Percentiles rank a stretch among this genome's conserved stretches.
These are phyloP conservation scores for Istiophorus platypterus DNA, from an alignment of 2,113 vertebrate genomes.

Conservation along the genomic window DNA sequence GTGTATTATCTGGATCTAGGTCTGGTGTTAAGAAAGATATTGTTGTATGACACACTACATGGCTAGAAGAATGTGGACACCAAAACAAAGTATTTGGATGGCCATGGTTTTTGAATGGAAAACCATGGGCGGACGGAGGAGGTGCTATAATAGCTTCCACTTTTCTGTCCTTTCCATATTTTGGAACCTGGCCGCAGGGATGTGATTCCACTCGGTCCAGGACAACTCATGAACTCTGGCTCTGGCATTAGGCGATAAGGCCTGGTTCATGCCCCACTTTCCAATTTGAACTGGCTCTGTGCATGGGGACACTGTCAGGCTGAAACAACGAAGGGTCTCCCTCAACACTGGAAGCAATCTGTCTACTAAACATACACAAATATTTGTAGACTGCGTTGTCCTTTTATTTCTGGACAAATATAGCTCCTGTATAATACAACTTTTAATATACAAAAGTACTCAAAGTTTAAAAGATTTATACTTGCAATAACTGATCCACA, in stretches of 20 bases:
- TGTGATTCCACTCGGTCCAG: background rate
- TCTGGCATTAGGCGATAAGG: background rate
- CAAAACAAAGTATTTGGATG: background rate
- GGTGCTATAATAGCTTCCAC: background rate
- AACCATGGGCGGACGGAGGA: no score
- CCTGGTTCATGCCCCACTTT: background rate
- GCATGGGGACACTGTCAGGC: background rate
- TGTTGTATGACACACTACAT: background rate
- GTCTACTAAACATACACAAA: background rate
- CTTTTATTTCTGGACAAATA: background rate
- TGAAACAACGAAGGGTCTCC: background rate
- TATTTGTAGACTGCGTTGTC: background rate
- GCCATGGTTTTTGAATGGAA: no score
- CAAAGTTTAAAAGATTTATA: background rate
- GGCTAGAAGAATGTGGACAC: background rate
- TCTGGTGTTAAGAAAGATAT: background rate
- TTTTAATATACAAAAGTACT: background rate
- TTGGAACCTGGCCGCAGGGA: background rate
- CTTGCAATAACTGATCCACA: background rate
- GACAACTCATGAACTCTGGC: background rate
- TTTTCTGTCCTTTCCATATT: background rate
- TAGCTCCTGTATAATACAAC: background rate
- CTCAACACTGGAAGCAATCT: no score
- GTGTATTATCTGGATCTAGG: background rate
- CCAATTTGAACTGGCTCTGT: background rate